Base-by-base conservation (phyloP, 2,797 vertebrate species). In the Botia kubotai region DNA sequence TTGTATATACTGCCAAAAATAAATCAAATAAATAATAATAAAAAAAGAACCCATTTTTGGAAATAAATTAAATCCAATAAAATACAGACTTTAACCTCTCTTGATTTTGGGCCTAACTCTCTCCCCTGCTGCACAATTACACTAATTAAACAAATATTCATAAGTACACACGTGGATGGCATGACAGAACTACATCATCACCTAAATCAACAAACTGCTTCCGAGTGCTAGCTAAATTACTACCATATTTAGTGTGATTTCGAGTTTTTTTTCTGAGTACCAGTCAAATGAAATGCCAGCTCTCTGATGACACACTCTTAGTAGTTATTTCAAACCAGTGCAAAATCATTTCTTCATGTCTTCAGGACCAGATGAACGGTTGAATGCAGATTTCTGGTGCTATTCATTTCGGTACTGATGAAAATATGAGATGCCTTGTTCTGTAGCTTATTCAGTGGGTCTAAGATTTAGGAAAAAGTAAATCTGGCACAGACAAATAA, bases 81-180 rank as follows among this genome's bases (percentile, higher is more conserved):
- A 78, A 57, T 12, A 4, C 39, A 68, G 52, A 36, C 76, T 78
- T 70, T 70, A 70, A 57, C 66, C 53, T 70, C 53, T 48, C 17
- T 70, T 55, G 21, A 50, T 70, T 78, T 78, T 78, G 66, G 76
- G 53, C 66, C 17, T 3, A 29, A 39, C 19, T 65, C 77, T 26
- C 50, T 57, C 48, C 70, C 33, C 16, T 26, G 50, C 36, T 80
- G 71, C 36, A 50, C 62, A 80, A 60, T 80, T 67, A 73, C 62
- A 80, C 60, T 80, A 73, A 80, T 80, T 73, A 74, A 73, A 73
- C 78, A 66, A 80, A 66, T 72, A 74, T 29, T 36, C 43, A 74
- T 72, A 62, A 78, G 53, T 13, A 73, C 63, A 66, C 23, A 43
- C 43, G 57, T 50, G 55, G 71, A 33, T 29, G 23, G 43, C 46